phyloP scores from a whole-genome alignment of 2,113 vertebrate species.

The Oncorhynchus tshawytscha region DNA sequence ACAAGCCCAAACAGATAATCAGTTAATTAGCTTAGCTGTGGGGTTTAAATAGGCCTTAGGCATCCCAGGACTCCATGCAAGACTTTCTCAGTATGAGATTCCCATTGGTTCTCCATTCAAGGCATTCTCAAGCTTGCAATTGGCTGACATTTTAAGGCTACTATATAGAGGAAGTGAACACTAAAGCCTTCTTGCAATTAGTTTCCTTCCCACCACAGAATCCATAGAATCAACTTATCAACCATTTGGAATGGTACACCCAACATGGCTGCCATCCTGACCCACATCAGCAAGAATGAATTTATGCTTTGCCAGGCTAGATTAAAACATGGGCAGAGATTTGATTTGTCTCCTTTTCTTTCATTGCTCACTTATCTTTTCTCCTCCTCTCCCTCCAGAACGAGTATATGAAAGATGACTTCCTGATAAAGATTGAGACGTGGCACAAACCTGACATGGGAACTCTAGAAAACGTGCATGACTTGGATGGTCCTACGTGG shows the following conservation, averaged over 20 bases:
- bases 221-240: too few relatives aligned
- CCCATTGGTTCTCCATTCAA: constrained; percentile 33
- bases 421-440: constrained; percentile 98
- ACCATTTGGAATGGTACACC: too few relatives aligned
- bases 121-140: background rate
- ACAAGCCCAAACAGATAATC: constrained; percentile 38
- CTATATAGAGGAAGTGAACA: too few relatives aligned
- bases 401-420: constrained; percentile 99
- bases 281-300: too few relatives aligned
- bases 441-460: constrained; percentile 98
- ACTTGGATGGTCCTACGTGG: constrained; percentile 90
- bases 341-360: too few relatives aligned
- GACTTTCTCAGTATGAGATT: constrained; percentile 3
- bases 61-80: constrained; percentile 42
- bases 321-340: too few relatives aligned
- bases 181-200: too few relatives aligned
- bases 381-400: constrained; percentile 75
- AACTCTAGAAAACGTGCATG: constrained; percentile 91
- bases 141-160: constrained; percentile 6
- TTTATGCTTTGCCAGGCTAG: too few relatives aligned
- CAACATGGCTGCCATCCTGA: too few relatives aligned
- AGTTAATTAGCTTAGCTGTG: constrained; percentile 55
- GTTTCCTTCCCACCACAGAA: too few relatives aligned
- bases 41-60: constrained; percentile 38
- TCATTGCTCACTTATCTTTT: background rate